A percentile compares a stretch with the other conserved stretches of the same genome.
Evolutionary conservation across 1,140 invertebrate genomes (phyloP).

Genomic region (Andricus grossulariae): DNA sequence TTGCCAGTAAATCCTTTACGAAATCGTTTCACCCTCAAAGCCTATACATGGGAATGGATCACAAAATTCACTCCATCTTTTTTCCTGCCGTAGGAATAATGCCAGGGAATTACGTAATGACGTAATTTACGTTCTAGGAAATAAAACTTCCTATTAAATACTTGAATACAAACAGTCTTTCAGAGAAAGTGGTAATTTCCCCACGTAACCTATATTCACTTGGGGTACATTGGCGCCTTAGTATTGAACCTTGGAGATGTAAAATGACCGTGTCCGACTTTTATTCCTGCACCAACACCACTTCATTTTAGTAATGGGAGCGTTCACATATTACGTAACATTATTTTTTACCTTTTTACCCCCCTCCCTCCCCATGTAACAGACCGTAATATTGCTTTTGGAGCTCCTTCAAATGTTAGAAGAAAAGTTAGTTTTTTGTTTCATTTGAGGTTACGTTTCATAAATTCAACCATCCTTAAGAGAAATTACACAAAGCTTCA

Average conservation of each 20-base stretch:
- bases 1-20: background rate
- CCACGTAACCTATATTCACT: background rate
- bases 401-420: too few species aligned
- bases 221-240: background rate
- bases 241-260: background rate
- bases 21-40: background rate
- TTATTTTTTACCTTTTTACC: too few species aligned
- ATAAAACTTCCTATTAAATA: constrained; percentile 4
- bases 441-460: too few species aligned
- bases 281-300: background rate
- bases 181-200: constrained; percentile 1
- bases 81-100: background rate
- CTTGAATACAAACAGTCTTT: background rate
- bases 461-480: too few species aligned
- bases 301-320: too few species aligned
- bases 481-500: too few species aligned
- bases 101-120: background rate
- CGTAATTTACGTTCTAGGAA: constrained; percentile 7
- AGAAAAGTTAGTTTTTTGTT: too few species aligned
- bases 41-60: background rate
- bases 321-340: too few species aligned
- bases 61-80: background rate
- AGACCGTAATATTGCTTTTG: too few species aligned
- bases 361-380: too few species aligned
- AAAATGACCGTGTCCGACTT: background rate